phyloP scores from a whole-genome alignment of 1,140 invertebrate species.

The Heliconius hermathena region DNA sequence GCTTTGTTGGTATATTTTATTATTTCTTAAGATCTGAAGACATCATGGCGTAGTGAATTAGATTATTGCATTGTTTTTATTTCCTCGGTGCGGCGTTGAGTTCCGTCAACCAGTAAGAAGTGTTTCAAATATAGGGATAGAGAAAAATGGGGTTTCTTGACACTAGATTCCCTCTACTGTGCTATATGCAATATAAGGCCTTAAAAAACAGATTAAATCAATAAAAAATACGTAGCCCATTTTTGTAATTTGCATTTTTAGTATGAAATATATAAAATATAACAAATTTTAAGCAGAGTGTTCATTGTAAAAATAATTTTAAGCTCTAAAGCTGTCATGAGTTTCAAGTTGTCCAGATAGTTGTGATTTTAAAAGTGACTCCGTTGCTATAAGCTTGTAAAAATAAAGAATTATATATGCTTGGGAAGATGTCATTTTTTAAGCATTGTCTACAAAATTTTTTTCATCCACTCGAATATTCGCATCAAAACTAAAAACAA shows the following conservation, averaged over 20 bases:
- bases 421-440: slow-evolving; percentile 30
- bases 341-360: slow-evolving; percentile 8
- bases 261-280: neutral
- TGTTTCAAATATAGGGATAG: too few species aligned
- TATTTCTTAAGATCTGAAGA: neutral
- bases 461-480: slow-evolving; percentile 38
- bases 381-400: slow-evolving; percentile 15
- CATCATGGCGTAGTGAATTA: too few species aligned
- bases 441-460: slow-evolving; percentile 38
- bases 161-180: too few species aligned
- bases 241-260: neutral
- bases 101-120: too few species aligned
- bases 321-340: neutral
- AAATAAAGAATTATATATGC: slow-evolving; percentile 25
- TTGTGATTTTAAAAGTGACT: slow-evolving; percentile 1
- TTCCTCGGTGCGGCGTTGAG: too few species aligned
- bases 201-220: too few species aligned
- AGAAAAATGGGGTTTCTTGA: too few species aligned
- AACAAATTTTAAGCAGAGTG: slow-evolving; percentile 11
- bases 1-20: neutral
- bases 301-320: slow-evolving; percentile 8
- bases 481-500: slow-evolving; percentile 45
- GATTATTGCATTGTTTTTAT: too few species aligned
- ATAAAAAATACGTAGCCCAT: neutral
- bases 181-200: too few species aligned